Percentiles rank a stretch among this genome's conserved stretches.
Conservation (phyloP, 2,113 vertebrate genomes). For the Bubo blakistoni region DNA sequence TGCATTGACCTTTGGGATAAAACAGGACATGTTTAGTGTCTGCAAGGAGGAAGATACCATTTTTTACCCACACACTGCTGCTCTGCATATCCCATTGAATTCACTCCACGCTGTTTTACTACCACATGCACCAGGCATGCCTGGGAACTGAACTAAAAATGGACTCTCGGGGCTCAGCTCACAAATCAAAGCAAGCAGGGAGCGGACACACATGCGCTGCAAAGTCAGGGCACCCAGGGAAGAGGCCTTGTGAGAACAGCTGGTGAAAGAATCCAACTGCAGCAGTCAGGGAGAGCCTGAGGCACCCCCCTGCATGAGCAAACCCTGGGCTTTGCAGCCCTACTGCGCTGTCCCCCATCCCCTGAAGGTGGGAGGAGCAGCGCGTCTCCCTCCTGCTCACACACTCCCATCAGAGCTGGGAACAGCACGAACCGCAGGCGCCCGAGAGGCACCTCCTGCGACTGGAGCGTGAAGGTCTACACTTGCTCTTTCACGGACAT, state of each 20-base stretch:
- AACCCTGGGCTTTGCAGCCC: neutral
- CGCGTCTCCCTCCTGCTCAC: neutral
- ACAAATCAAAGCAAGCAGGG: neutral
- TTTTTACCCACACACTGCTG: neutral
- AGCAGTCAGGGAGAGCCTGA: neutral
- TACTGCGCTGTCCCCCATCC: fast-evolving
- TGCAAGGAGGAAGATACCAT: neutral
- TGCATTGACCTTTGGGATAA: neutral
- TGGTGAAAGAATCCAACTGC: neutral
- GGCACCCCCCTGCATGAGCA: neutral
- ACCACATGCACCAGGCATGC: neutral
- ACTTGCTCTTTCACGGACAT: neutral
- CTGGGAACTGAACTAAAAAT: neutral
- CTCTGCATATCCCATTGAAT: neutral
- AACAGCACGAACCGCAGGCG: neutral
- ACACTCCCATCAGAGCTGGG: neutral
- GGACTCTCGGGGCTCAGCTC: neutral
- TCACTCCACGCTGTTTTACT: neutral
- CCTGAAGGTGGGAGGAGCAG: neutral
- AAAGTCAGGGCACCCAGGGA: neutral
- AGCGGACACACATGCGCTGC: neutral
- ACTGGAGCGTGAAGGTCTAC: fast-evolving
- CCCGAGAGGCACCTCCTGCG: neutral
- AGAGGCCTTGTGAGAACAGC: neutral
- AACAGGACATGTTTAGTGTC: neutral